phyloP scores from a whole-genome alignment of 1,140 invertebrate genomes.

The Drosophila willistoni region DNA sequence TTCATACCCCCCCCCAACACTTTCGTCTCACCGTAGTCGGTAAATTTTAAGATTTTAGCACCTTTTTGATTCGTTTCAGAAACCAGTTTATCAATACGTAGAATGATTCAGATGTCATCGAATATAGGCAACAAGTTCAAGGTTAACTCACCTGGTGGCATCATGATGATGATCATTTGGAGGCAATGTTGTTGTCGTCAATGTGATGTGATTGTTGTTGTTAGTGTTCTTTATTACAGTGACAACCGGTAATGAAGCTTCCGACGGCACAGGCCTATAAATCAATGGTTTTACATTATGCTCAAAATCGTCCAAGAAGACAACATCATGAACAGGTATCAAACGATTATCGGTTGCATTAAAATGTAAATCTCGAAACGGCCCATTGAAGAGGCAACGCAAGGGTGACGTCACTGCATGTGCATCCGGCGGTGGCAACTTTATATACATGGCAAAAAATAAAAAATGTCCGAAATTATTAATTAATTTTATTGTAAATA shows the following conservation, averaged over 20 bases:
- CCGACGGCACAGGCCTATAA: slow-evolving; percentile 66
- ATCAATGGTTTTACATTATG: slow-evolving; percentile 69
- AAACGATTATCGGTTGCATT: slow-evolving; percentile 66
- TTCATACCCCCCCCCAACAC: too few relatives aligned
- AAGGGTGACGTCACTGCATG: slow-evolving; percentile 56
- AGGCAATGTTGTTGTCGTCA: slow-evolving; percentile 14
- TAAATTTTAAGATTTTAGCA: neutral
- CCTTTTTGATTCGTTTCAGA: neutral
- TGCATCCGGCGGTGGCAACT: slow-evolving; percentile 66
- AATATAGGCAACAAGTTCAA: slow-evolving; percentile 57
- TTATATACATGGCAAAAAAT: slow-evolving; percentile 14
- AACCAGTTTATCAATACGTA: slow-evolving; percentile 12
- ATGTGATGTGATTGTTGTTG: neutral
- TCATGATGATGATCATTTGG: slow-evolving; percentile 23
- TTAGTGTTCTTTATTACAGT: slow-evolving; percentile 14
- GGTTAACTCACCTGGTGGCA: slow-evolving; percentile 60
- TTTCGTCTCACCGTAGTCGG: too few relatives aligned
- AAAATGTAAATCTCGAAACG: slow-evolving; percentile 75
- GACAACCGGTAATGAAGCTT: slow-evolving; percentile 7
- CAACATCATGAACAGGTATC: slow-evolving; percentile 74
- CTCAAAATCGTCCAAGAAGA: slow-evolving; percentile 77
- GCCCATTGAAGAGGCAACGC: slow-evolving; percentile 71
- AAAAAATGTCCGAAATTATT: neutral
- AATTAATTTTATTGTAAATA: neutral
- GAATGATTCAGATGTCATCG: slow-evolving; percentile 1